A percentile compares a stretch with the other conserved stretches of the same genome.
These are phyloP conservation scores for Troides oblongomaculatus DNA, from an alignment of 2,888 invertebrate genomes.

Conservation along the genomic window DNA sequence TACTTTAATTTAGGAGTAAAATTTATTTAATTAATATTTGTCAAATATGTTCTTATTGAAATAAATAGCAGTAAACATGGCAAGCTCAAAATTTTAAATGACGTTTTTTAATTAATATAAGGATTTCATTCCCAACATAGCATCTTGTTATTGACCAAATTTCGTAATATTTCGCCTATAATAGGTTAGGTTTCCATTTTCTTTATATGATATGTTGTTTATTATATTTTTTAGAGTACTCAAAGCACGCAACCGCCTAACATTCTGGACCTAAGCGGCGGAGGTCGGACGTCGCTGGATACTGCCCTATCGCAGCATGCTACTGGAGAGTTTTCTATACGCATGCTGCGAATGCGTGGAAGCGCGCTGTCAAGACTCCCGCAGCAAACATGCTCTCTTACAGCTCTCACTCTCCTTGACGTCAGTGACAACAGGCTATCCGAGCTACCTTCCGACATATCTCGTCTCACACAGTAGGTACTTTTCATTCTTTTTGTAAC, in stretches of 20 bases:
- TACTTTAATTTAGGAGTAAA: too few relatives aligned
- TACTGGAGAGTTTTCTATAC: slow-evolving; percentile 59
- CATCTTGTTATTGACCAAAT: too few relatives aligned
- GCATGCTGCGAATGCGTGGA: slow-evolving; percentile 57
- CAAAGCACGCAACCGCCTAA: slow-evolving; percentile 73
- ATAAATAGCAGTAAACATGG: too few relatives aligned
- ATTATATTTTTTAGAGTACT: slow-evolving; percentile 54
- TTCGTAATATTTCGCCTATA: too few relatives aligned
- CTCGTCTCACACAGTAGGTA: slow-evolving; percentile 70
- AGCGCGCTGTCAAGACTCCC: slow-evolving; percentile 83
- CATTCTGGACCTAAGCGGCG: slow-evolving; percentile 66
- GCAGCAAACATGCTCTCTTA: slow-evolving; percentile 78
- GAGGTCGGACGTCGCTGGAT: slow-evolving; percentile 58
- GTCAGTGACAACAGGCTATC: slow-evolving; percentile 84
- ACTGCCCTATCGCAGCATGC: slow-evolving; percentile 62
- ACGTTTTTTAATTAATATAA: too few relatives aligned
- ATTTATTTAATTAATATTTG: too few relatives aligned
- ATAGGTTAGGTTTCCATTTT: too few relatives aligned
- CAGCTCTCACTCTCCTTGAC: slow-evolving; percentile 82
- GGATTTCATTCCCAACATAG: too few relatives aligned
- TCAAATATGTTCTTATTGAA: too few relatives aligned
- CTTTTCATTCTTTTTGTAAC: background rate
- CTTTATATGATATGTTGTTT: slow-evolving; percentile 2
- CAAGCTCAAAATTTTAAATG: too few relatives aligned
- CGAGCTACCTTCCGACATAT: slow-evolving; percentile 83